phyloP scores from a whole-genome alignment of 2,888 invertebrate genomes.

The Rhodophaea formosa region DNA sequence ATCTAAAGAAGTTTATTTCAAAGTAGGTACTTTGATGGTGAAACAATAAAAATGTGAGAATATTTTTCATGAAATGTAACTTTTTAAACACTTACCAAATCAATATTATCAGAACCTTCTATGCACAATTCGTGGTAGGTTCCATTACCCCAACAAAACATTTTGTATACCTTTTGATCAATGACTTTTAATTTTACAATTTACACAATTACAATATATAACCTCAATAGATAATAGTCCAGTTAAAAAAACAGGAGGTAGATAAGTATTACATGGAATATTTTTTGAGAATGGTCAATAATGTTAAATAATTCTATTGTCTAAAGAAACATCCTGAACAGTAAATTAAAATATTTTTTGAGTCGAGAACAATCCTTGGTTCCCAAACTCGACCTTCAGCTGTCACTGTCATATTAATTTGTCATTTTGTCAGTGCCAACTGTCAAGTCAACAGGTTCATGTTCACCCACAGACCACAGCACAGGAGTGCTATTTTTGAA shows the following conservation, averaged over 20 bases:
- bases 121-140: constrained; percentile 75
- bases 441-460: neutral
- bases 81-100: constrained; percentile 56
- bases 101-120: constrained; percentile 57
- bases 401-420: constrained; percentile 9
- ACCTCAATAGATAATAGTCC: constrained; percentile 49
- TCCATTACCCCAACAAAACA: constrained; percentile 79
- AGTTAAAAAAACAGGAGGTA: constrained; percentile 45
- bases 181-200: constrained; percentile 43
- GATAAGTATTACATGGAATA: constrained; percentile 20
- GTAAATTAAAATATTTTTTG: neutral
- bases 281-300: neutral
- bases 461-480: neutral
- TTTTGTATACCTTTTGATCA: constrained; percentile 42
- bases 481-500: neutral
- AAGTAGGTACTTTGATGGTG: neutral
- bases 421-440: neutral
- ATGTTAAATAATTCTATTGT: neutral
- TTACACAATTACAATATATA: constrained; percentile 35
- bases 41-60: neutral
- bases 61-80: neutral
- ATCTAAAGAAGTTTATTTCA: too few species aligned
- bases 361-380: constrained; percentile 67
- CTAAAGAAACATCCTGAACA: constrained; percentile 27
- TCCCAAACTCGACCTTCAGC: constrained; percentile 2